Evolutionary conservation across 2,888 invertebrate genomes (phyloP), one percentile per base, ranked within the genome.

Genomic region (Caenorhabditis virilis): DNA sequence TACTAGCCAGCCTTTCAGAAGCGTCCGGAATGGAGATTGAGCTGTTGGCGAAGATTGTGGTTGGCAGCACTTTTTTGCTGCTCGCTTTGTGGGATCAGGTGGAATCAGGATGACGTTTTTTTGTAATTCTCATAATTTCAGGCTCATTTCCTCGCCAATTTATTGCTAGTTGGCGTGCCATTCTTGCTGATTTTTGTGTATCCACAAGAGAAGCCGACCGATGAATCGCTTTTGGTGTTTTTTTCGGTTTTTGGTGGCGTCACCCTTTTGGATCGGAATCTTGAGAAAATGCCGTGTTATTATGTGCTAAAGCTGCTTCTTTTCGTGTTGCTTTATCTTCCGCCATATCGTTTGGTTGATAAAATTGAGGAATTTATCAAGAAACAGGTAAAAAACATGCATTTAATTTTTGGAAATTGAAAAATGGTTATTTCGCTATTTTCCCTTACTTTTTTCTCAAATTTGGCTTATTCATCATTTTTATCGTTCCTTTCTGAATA

Each of bases 291-390:
- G 30, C 64, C 67, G 0, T 42, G 33, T 45, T 72, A 68, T 45
- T 68, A 72, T 43, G 43, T 53, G 13, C n/a, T 62, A n/a, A 72
- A 72, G 54, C 5, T 72, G 15, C 7, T 26, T 15, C 16, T 65
- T 2, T 50, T 72, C 38, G 20, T 64, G 20, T 38, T 68, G 15
- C 51, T 72, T 38, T 65, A 47, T 43, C 22, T 62, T 18, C 59
- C 61, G 20, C 62, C 68, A 13, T 65, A 45, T 20, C 20, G n/a
- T 49, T 30, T 65, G 39, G 43, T 43, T 2, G 35, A 51, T 18
- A 13, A 13, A 9, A 42, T 59, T 42, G 30, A 39, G 4, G 45
- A 38, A 1, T 13, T 47, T 6, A 18, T 46, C 9, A 27, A 25
- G 23, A 38, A 47, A 13, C 36, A 43, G 30, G 38, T 36, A 22